Evolutionary conservation across 2,113 vertebrate genomes (phyloP), one percentile per base, ranked within the genome.

Genomic region (Pelusios castaneus): DNA sequence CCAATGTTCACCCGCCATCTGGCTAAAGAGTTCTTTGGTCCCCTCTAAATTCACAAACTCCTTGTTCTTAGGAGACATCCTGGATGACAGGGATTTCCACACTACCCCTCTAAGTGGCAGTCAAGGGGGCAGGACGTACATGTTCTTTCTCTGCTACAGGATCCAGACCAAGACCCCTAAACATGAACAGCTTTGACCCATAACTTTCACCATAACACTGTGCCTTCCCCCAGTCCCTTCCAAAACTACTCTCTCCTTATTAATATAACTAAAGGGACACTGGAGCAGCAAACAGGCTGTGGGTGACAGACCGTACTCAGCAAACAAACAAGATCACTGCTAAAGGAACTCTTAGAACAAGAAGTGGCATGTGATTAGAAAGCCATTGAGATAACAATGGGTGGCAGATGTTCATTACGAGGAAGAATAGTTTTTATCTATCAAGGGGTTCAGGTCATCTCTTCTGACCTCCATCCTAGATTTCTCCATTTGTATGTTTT

Each of bases 371-470:
- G 31, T 34, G 31, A 63, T 12, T 67, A 73, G 3, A 16, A 73
- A 91, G 81, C 85, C 45, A 87, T n/a, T 5, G 41, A 89, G 31
- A 58, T 47, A 47, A n/a, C n/a, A 91, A 43, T 78, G 14, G 58
- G 0, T 0, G 14, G n/a, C 34, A 95, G 25, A 34, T 34, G 67
- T 34, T 31, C 8, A 5, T 73, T 5, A 85, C 60, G 31, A 91
- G 38, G n/a, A 7, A 92, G 19, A 45, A 73, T 27, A 73, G 80
- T 24, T 93, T 92, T 96, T 51, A 94, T 25, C 95, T 96, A 95
- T 95, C 95, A 87, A 95, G 88, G 45, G 13, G 43, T 43, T 45
- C 80, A 92, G 27, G 41, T 54, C 88, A 92, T 80, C 19, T 81
- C 91, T 22, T 38, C 77, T 85, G 88, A 96, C 56, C 82, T 87